Percentiles rank a stretch among this genome's conserved stretches.
Evolutionary conservation across 1,140 invertebrate species (phyloP).

Genomic region (Lamellibrachia luymesi): DNA sequence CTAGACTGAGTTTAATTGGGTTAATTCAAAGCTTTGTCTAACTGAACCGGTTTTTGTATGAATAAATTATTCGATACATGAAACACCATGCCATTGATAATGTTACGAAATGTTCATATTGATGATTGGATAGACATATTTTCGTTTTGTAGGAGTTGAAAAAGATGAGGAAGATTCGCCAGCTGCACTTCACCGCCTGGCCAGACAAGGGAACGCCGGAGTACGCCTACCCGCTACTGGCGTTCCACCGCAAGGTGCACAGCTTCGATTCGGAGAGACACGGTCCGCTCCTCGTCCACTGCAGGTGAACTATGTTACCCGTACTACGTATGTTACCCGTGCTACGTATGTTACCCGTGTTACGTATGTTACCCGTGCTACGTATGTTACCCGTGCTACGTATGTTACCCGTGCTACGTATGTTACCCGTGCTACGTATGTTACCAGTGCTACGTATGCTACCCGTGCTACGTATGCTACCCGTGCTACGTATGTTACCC

Average conservation of each 20-base stretch:
- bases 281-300: conserved; percentile 24
- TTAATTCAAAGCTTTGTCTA: not conserved
- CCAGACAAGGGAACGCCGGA: conserved; percentile 20
- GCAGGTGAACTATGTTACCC: conserved; percentile 18
- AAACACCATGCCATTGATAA: not conserved
- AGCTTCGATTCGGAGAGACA: not conserved
- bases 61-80: not conserved
- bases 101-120: not conserved
- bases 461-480: too few relatives aligned
- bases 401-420: not conserved
- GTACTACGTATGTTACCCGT: not conserved
- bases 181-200: conserved; percentile 24
- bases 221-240: conserved; percentile 13
- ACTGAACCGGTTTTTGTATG: not conserved
- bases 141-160: not conserved
- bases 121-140: not conserved
- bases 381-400: not conserved
- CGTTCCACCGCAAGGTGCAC: conserved; percentile 19
- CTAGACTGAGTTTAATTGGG: not conserved
- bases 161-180: not conserved
- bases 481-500: too few relatives aligned
- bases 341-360: too few relatives aligned
- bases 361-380: too few relatives aligned
- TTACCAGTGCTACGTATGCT: too few relatives aligned
- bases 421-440: not conserved